A percentile compares a stretch with the other conserved stretches of the same genome.
Evolutionary conservation across 2,113 vertebrate genomes (phyloP).

Genomic region (Corvus moneduloides): DNA sequence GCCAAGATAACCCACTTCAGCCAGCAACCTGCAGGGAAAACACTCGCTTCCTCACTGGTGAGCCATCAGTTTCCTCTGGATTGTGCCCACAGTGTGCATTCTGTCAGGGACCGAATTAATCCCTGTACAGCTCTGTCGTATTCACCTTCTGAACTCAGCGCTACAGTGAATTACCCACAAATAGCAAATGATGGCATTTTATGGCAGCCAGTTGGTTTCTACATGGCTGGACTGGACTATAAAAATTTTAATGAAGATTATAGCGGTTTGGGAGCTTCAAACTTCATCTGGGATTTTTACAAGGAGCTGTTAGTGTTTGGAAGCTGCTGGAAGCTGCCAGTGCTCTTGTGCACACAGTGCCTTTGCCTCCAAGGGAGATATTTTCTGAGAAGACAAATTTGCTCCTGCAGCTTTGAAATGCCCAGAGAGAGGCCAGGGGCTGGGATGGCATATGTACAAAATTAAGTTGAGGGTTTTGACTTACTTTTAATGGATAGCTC

Average conservation of each 20-base stretch:
- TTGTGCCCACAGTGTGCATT: neutral
- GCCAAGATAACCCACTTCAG: neutral
- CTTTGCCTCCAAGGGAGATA: neutral
- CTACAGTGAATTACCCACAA: neutral
- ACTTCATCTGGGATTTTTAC: neutral
- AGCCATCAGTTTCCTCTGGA: neutral
- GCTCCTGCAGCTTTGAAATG: constrained; percentile 10
- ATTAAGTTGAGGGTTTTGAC: constrained; percentile 24
- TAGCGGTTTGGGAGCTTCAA: neutral
- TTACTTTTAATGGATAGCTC: constrained; percentile 41
- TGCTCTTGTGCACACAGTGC: neutral
- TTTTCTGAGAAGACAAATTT: constrained; percentile 19
- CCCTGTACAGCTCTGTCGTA: neutral
- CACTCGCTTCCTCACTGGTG: neutral
- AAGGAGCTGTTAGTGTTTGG: neutral
- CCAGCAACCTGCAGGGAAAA: neutral
- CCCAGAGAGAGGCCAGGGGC: neutral
- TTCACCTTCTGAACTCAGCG: neutral
- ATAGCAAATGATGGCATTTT: neutral
- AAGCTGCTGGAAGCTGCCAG: neutral
- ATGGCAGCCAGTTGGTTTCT: neutral
- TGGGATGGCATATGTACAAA: constrained; percentile 27
- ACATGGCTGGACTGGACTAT: neutral
- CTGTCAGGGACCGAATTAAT: neutral
- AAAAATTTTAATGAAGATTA: neutral